Conservation (phyloP, 1,140 invertebrate genomes). For the Plectus sambesii region DNA sequence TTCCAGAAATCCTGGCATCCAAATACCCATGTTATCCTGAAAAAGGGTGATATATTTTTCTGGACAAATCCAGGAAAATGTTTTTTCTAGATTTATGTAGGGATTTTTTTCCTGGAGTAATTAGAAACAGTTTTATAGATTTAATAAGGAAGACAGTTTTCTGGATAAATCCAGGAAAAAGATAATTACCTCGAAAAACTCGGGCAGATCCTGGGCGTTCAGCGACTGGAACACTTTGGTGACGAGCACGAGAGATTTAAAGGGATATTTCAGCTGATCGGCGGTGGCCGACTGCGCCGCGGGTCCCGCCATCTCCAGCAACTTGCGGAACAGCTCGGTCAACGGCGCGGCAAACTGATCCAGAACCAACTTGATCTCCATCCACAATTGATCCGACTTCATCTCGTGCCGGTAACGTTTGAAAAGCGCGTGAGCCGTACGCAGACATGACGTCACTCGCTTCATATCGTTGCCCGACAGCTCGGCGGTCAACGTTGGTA, state of each 20-base stretch:
- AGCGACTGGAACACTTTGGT: background rate
- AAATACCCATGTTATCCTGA: no score
- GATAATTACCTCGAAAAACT: constrained; percentile 1
- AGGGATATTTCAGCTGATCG: background rate
- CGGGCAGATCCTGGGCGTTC: background rate
- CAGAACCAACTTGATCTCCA: background rate
- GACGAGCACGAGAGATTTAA: background rate
- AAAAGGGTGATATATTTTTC: no score
- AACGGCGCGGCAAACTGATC: background rate
- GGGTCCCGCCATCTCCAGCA: background rate
- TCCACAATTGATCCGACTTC: background rate
- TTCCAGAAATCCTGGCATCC: no score
- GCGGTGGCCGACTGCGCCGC: background rate
- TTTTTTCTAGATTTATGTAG: no score
- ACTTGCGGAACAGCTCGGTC: background rate
- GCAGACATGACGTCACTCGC: background rate
- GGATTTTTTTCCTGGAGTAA: no score
- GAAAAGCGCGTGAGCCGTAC: background rate
- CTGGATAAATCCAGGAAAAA: no score
- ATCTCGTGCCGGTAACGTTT: background rate
- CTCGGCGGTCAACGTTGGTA: background rate
- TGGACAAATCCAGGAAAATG: no score
- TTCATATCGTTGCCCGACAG: background rate
- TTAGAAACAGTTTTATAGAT: no score
- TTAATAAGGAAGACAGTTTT: no score